Conservation (phyloP, 2,113 vertebrate genomes). For the Galemys pyrenaicus region DNA sequence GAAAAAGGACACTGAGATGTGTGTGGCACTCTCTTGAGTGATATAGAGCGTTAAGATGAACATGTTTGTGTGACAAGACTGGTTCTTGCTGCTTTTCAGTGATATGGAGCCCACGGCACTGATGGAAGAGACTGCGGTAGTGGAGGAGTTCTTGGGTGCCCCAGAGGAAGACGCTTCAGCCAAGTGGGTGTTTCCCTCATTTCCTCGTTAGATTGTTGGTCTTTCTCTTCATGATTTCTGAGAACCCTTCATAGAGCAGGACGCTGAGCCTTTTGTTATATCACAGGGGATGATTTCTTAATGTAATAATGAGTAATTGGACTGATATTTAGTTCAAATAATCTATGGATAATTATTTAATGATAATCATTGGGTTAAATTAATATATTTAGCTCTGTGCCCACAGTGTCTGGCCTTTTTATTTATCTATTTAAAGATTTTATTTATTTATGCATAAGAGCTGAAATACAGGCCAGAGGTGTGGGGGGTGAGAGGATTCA, state of each 20-base stretch:
- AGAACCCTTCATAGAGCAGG: not conserved
- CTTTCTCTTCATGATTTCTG: not conserved
- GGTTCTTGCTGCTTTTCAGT: slow-evolving; percentile 79
- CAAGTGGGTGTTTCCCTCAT: slow-evolving; percentile 81
- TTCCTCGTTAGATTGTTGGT: not conserved
- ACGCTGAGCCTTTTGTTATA: not conserved
- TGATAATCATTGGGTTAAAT: not conserved
- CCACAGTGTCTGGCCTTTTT: no score
- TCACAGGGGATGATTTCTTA: not conserved
- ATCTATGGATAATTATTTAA: not conserved
- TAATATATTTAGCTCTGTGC: not conserved
- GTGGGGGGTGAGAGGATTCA: no score
- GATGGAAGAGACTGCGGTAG: slow-evolving; percentile 81
- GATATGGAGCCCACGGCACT: slow-evolving; percentile 81
- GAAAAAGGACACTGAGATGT: not conserved
- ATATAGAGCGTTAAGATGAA: not conserved
- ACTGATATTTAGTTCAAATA: not conserved
- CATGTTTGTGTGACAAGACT: not conserved
- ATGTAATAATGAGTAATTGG: not conserved
- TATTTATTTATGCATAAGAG: no score
- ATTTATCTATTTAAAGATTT: no score
- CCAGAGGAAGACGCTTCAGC: slow-evolving; percentile 82
- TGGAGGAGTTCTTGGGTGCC: slow-evolving; percentile 74
- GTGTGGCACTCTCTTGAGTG: not conserved
- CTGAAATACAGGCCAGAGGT: no score